Evolutionary conservation across 2,113 vertebrate species (phyloP), one percentile per base, ranked within the genome.

Genomic region (Bungarus multicinctus): DNA sequence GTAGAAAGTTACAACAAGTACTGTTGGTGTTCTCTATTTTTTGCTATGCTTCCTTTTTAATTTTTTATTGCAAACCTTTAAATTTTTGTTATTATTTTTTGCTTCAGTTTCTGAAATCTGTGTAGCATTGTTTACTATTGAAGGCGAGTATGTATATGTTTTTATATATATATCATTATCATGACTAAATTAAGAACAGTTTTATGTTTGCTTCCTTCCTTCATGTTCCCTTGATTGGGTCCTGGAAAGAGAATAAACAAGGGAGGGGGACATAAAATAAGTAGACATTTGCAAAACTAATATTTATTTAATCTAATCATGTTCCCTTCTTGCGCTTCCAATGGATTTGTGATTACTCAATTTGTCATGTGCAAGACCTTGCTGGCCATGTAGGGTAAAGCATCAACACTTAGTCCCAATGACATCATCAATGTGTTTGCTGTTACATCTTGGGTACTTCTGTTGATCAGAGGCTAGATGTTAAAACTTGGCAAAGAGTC

Each of bases 111-210:
- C 34, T 81, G 69, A 39, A 81, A 81, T 22, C 34, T 81, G 16
- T 3, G 16, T 39, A 74, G 69, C 69, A 74, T 34, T 74, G n/a
- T 16, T 74, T 74, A 81, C 6, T 14, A 39, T 39, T 39, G 6
- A 39, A 81, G 16, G 69, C 3, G 69, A 74, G 69, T 22, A 69
- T 5, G 30, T n/a, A 69, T 69, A 14, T 69, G 30, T n/a, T 69
- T n/a, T 69, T n/a, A n/a, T n/a, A 69, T 2, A 11, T 69, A 39
- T 81, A 8, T 39, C 16, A 81, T 81, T 81, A 81, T 81, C 34
- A 20, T 81, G 53, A 87, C 92, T 94, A 96, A 95, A 94, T 95
- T 52, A 94, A 96, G 89, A 96, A 91, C n/a, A 94, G 89, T 89
- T 91, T 94, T 94, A 64, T 58, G 86, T 52, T 81, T 54, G 92